A percentile compares a stretch with the other conserved stretches of the same genome.
Evolutionary conservation across 2,888 invertebrate genomes (phyloP).

Genomic region (Pammene fasciana): DNA sequence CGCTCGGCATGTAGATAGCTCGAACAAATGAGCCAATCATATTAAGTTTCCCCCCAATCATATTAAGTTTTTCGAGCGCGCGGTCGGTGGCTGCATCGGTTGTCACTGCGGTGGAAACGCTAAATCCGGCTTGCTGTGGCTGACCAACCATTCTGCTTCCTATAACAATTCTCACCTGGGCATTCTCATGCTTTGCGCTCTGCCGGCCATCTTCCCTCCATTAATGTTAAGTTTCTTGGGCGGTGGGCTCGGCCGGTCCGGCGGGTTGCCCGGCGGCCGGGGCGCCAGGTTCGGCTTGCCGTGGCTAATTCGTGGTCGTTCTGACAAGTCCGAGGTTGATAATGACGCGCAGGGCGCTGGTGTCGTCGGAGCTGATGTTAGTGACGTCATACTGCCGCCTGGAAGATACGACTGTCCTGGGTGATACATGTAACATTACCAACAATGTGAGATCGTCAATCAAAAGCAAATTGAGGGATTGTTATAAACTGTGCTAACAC

Average conservation of each 20-base stretch:
- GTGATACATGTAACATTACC: no score
- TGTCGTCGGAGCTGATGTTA: slow-evolving; percentile 64
- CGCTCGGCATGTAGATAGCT: neutral
- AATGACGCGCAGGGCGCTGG: slow-evolving; percentile 67
- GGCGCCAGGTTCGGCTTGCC: slow-evolving; percentile 94
- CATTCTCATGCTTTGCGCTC: slow-evolving; percentile 93
- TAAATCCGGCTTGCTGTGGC: neutral
- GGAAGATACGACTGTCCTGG: slow-evolving; percentile 39
- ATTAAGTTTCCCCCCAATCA: no score
- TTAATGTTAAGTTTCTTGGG: slow-evolving; percentile 85
- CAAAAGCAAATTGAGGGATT: no score
- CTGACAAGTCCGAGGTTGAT: slow-evolving; percentile 75
- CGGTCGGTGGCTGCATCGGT: no score
- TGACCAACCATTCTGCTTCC: no score
- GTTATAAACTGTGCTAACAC: no score
- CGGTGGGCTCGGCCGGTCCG: slow-evolving; percentile 85
- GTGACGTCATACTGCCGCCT: slow-evolving; percentile 79
- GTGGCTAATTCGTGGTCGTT: slow-evolving; percentile 83
- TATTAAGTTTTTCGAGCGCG: no score
- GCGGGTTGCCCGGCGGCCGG: slow-evolving; percentile 86
- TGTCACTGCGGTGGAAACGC: no score
- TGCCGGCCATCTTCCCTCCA: slow-evolving; percentile 84
- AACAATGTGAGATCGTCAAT: no score
- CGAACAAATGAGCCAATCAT: no score
- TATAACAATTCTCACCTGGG: slow-evolving; percentile 81